Evolutionary conservation across 2,797 vertebrate species (phyloP).

Genomic region (Bradypus variegatus): DNA sequence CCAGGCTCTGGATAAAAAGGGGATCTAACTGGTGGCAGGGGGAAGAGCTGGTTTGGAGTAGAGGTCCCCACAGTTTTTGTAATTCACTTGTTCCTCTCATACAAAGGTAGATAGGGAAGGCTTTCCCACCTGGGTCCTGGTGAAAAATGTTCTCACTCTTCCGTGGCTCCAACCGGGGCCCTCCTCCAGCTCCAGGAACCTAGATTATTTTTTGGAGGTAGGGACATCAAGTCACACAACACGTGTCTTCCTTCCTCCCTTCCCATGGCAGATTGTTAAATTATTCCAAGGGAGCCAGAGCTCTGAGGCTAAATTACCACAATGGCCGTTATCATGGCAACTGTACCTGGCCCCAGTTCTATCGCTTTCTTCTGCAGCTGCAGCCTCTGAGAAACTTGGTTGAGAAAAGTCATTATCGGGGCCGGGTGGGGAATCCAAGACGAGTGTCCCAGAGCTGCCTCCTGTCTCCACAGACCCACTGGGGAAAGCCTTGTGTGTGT

Average conservation of each 20-base stretch:
- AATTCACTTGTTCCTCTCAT: not conserved
- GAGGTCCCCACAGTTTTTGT: not conserved
- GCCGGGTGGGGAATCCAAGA: not conserved
- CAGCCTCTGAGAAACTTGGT: not conserved
- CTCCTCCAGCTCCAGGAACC: not conserved
- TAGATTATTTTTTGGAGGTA: not conserved
- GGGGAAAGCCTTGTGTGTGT: not conserved
- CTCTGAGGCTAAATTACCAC: constrained; percentile 8
- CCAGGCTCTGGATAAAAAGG: not conserved
- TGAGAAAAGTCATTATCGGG: not conserved
- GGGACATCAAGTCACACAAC: accelerated
- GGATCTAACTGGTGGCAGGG: accelerated
- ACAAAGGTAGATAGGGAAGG: not conserved
- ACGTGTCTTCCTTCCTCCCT: not conserved
- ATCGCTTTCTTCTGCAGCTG: not conserved
- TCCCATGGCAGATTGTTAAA: not conserved
- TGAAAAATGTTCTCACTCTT: not conserved
- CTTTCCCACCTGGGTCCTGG: not conserved
- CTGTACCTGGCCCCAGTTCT: constrained; percentile 31
- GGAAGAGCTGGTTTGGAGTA: not conserved
- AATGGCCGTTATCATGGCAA: not conserved
- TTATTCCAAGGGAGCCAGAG: not conserved
- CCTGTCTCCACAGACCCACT: not conserved
- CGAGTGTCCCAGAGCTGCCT: accelerated
- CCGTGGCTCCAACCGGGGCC: not conserved